phyloP scores from a whole-genome alignment of 2,797 vertebrate genomes.

The Nyctibius grandis region DNA sequence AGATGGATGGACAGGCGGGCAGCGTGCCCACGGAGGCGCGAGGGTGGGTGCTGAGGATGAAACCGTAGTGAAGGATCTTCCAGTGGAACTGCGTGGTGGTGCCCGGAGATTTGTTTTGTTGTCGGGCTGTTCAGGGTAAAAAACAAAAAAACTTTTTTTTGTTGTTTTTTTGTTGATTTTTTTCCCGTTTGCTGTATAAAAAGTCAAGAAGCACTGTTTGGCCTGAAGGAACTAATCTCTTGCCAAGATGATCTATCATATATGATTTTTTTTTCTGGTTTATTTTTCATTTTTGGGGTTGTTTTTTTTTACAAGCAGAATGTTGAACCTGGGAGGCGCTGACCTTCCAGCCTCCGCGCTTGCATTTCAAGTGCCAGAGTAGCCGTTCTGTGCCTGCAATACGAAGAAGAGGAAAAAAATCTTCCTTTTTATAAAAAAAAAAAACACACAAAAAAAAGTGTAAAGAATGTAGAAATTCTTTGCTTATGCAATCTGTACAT shows the following conservation, averaged over 20 bases:
- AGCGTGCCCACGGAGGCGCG: background rate
- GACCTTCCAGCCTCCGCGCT: background rate
- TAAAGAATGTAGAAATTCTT: conserved; percentile 68
- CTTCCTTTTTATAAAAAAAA: background rate
- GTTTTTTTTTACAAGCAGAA: conserved; percentile 41
- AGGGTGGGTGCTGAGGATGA: background rate
- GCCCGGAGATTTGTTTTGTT: conserved; percentile 27
- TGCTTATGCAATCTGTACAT: conserved; percentile 60
- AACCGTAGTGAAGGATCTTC: conserved; percentile 26
- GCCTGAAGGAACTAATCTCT: conserved; percentile 69
- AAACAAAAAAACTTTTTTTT: background rate
- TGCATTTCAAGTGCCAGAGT: conserved; percentile 71
- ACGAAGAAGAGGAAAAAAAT: conserved; percentile 16
- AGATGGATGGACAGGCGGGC: accelerated
- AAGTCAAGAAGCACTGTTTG: conserved; percentile 73
- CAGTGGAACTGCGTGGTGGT: conserved; percentile 17
- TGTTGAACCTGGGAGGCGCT: conserved; percentile 4
- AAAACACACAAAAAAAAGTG: background rate
- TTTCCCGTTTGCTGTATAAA: conserved; percentile 51
- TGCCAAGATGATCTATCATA: conserved; percentile 57
- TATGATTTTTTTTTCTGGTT: background rate
- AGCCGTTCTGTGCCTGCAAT: conserved; percentile 86
- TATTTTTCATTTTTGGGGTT: background rate
- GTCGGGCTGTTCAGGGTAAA: conserved; percentile 49
- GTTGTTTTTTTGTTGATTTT: background rate